These are phyloP conservation scores for Pleuronectes platessa DNA, from an alignment of 2,113 vertebrate species.

Conservation along the genomic window DNA sequence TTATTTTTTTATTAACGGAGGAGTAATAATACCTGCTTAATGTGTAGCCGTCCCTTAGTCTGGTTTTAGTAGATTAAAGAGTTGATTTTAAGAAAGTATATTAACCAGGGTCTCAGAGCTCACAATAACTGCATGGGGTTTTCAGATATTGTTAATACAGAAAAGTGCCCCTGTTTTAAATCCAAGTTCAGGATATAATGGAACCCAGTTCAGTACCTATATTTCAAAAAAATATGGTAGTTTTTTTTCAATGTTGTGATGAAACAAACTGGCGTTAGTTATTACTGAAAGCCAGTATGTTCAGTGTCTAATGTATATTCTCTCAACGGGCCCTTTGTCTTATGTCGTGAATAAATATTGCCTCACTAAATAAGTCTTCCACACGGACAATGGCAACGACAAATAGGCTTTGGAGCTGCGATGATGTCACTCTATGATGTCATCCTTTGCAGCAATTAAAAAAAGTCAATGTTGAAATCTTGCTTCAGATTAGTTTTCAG, in stretches of 20 bases:
- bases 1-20: constrained; percentile 44
- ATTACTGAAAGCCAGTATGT: not conserved
- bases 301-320: not conserved
- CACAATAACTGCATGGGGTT: not conserved
- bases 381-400: constrained; percentile 26
- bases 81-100: constrained; percentile 1
- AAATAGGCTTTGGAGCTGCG: constrained; percentile 9
- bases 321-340: not conserved
- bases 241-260: constrained; percentile 23
- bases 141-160: not conserved
- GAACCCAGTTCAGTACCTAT: not conserved
- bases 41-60: not conserved
- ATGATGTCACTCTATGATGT: constrained; percentile 37
- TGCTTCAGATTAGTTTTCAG: constrained; percentile 8
- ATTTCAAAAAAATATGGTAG: not conserved
- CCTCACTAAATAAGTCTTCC: constrained; percentile 30
- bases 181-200: not conserved
- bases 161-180: not conserved
- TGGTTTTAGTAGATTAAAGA: constrained; percentile 19
- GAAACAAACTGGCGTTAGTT: constrained; percentile 6
- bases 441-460: constrained; percentile 9
- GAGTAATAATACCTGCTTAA: constrained; percentile 6
- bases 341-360: constrained; percentile 32
- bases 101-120: not conserved
- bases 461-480: not conserved